These are phyloP conservation scores for Tragelaphus imberbis DNA, from an alignment of 2,113 vertebrate genomes.

Conservation along the genomic window DNA sequence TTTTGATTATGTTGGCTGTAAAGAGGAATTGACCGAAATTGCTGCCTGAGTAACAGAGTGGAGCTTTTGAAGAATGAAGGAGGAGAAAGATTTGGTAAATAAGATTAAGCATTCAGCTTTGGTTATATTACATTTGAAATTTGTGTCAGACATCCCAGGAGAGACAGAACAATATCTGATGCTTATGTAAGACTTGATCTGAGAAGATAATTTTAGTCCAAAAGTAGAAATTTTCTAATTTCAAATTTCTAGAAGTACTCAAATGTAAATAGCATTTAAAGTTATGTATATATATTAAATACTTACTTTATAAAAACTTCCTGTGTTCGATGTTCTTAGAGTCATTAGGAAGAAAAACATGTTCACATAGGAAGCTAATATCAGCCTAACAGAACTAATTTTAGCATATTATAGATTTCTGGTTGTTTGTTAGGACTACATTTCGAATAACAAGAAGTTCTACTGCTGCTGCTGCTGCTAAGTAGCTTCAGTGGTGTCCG, in stretches of 20 bases:
- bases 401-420: neutral
- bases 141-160: conserved; percentile 33
- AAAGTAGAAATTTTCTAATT: neutral
- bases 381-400: neutral
- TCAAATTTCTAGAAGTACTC: neutral
- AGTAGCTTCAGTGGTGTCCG: too few relatives aligned
- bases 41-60: neutral
- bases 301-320: conserved; percentile 5
- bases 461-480: neutral
- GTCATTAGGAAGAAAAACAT: neutral
- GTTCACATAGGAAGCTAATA: neutral
- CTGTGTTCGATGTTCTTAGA: neutral
- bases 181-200: neutral
- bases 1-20: neutral
- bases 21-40: neutral
- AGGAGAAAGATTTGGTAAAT: neutral
- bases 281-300: neutral
- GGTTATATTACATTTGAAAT: conserved; percentile 34
- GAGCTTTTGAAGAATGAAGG: neutral
- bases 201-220: conserved; percentile 23
- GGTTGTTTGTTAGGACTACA: neutral
- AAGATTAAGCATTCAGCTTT: neutral
- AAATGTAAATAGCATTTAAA: conserved; percentile 9
- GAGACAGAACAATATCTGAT: neutral
- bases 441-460: neutral